Base-by-base conservation (phyloP, 1,140 invertebrate species). In the Scaptomyza graminum region DNA sequence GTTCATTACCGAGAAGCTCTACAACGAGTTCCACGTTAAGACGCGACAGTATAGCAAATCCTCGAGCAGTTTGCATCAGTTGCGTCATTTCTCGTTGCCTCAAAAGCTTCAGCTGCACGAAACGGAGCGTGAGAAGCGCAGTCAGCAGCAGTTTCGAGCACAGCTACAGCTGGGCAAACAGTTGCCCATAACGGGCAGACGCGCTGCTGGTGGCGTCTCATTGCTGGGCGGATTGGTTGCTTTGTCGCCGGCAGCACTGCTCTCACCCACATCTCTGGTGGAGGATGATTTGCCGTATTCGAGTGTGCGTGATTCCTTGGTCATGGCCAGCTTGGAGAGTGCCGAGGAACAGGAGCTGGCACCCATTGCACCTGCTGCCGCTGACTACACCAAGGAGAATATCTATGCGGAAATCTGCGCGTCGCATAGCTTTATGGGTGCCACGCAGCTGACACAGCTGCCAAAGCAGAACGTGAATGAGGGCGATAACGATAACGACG, bases 11-110 rank as follows among this genome's bases (percentile, higher is more conserved):
- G 93, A 94, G 69, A 94, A 94, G 74, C 77, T 94, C 12, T 94
- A 93, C 85, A 93, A 93, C 13, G 94, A 94, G 87, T 94, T 94
- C 66, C 93, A 94, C 66, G 94, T 94, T 0, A 94, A 94, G 79
- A 94, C 94, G 3, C 93, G 94, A 57, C 92, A 93, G 70, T 92
- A 94, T 0, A 94, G 93, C 74, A 94, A 94, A 90, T 94, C 94
- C 5, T 94, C 93, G 3, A 94, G 93, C 3, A 94, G 94, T 78
- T 83, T 94, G 60, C 90, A 94, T 59, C 93, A 94, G 52, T 52
- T 92, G 65, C 64, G 90, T 0, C 85, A 90, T 22, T 92, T 92
- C 52, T 79, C 88, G 34, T 8, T 88, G 49, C 90, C 91, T 2
- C 90, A 91, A 41, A 91, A 91, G 60, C 44, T 91, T 74, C 91